Conservation (phyloP, 2,888 invertebrate genomes). For the Gymnoscelis rufifasciata region DNA sequence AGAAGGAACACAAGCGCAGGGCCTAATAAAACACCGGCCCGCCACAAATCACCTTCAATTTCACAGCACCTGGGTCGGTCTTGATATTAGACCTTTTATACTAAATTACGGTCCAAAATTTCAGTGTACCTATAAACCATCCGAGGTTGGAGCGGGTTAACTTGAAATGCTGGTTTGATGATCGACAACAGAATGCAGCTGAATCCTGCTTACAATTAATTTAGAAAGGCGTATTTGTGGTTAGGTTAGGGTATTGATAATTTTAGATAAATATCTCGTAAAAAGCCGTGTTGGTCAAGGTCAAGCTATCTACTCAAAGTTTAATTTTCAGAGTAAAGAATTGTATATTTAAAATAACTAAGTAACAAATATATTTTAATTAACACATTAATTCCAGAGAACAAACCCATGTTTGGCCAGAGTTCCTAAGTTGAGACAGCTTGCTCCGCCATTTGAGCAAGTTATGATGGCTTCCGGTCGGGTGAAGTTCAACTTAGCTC, state of each 20-base stretch:
- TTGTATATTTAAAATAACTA: no score
- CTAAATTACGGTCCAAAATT: constrained; percentile 16
- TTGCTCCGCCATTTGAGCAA: constrained; percentile 29
- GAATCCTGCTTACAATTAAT: no score
- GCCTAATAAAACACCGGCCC: not conserved
- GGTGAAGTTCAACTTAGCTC: constrained; percentile 28
- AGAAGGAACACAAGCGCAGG: not conserved
- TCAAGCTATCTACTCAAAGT: no score
- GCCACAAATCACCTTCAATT: constrained; percentile 6
- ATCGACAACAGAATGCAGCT: no score
- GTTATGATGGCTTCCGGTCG: constrained; percentile 31
- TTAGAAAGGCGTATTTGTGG: no score
- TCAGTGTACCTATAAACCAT: constrained; percentile 19
- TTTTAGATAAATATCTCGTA: no score
- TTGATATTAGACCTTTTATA: not conserved
- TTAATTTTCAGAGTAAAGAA: no score
- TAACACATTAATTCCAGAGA: no score
- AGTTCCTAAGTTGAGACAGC: constrained; percentile 4
- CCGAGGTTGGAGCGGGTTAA: constrained; percentile 21
- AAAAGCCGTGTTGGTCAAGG: no score
- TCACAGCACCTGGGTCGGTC: constrained; percentile 3
- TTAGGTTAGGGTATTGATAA: no score
- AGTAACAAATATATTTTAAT: no score
- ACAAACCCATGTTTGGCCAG: no score
- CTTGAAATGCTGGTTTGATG: not conserved